These are phyloP conservation scores for Oncorhynchus clarkii DNA, from an alignment of 2,113 vertebrate species.

Conservation along the genomic window DNA sequence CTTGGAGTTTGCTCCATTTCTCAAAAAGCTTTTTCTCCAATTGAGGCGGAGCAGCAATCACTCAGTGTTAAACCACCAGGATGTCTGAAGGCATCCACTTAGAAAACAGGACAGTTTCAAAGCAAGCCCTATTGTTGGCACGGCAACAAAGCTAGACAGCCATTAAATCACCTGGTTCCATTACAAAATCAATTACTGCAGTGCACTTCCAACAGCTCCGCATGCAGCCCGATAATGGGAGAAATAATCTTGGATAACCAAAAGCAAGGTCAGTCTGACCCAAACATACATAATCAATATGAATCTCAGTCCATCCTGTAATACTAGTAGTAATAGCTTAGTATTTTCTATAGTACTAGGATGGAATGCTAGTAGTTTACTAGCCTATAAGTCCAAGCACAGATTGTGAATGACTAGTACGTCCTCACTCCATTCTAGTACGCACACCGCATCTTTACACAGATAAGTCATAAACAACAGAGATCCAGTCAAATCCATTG, in stretches of 20 bases:
- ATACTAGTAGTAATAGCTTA: too few species aligned
- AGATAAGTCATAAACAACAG: background rate
- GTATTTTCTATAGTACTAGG: too few species aligned
- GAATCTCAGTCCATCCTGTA: too few species aligned
- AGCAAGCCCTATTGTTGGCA: constrained; percentile 84
- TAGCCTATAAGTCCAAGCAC: too few species aligned
- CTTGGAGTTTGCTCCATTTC: constrained; percentile 49
- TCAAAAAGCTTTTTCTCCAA: constrained; percentile 40
- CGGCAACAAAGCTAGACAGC: constrained; percentile 69
- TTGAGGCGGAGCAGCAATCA: constrained; percentile 47
- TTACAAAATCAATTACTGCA: constrained; percentile 96
- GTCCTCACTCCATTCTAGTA: too few species aligned
- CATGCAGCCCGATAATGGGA: constrained; percentile 73
- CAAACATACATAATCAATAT: background rate
- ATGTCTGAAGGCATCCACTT: constrained; percentile 80
- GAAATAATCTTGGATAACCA: constrained; percentile 78
- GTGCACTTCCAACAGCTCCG: constrained; percentile 77
- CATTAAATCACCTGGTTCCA: constrained; percentile 92
- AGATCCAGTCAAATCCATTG: background rate
- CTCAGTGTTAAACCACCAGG: constrained; percentile 53
- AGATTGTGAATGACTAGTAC: too few species aligned
- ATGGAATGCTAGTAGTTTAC: too few species aligned
- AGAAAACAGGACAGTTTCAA: constrained; percentile 75
- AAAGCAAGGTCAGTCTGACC: constrained; percentile 77
- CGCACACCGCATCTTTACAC: background rate